A percentile compares a stretch with the other conserved stretches of the same genome.
phyloP scores from a whole-genome alignment of 2,888 invertebrate species.

The Polydrusus pterygomalis region DNA sequence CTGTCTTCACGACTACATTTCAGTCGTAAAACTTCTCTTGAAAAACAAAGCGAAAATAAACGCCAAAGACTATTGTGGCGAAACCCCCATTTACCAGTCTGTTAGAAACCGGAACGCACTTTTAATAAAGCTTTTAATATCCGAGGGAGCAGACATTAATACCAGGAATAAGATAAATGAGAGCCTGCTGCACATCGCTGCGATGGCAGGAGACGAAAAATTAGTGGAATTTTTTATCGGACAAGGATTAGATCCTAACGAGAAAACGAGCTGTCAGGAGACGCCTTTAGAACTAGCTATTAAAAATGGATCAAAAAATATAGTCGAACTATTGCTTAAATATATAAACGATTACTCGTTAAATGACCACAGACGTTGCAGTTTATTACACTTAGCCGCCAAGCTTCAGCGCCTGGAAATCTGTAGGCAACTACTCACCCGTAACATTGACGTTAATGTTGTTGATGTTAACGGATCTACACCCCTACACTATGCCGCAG shows the following conservation, averaged over 20 bases:
- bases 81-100: constrained; percentile 58
- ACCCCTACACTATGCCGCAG: constrained; percentile 60
- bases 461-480: constrained; percentile 58
- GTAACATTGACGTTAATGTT: constrained; percentile 53
- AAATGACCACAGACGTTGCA: constrained; percentile 49
- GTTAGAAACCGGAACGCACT: constrained; percentile 48
- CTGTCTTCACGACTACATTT: constrained; percentile 55
- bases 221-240: constrained; percentile 51
- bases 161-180: constrained; percentile 56
- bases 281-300: constrained; percentile 57
- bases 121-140: constrained; percentile 57
- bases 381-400: constrained; percentile 59
- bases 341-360: constrained; percentile 44
- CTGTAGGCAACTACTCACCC: constrained; percentile 54
- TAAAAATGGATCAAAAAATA: constrained; percentile 38
- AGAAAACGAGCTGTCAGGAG: constrained; percentile 34
- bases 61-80: constrained; percentile 54
- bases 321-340: constrained; percentile 53
- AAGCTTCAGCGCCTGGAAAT: constrained; percentile 43
- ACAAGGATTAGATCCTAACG: constrained; percentile 33
- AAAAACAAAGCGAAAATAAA: constrained; percentile 57
- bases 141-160: constrained; percentile 54
- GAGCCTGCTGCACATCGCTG: constrained; percentile 57
- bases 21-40: constrained; percentile 55
- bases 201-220: constrained; percentile 45